A percentile compares a stretch with the other conserved stretches of the same genome.
Evolutionary conservation across 2,113 vertebrate species (phyloP).

Genomic region (Neotoma lepida): DNA sequence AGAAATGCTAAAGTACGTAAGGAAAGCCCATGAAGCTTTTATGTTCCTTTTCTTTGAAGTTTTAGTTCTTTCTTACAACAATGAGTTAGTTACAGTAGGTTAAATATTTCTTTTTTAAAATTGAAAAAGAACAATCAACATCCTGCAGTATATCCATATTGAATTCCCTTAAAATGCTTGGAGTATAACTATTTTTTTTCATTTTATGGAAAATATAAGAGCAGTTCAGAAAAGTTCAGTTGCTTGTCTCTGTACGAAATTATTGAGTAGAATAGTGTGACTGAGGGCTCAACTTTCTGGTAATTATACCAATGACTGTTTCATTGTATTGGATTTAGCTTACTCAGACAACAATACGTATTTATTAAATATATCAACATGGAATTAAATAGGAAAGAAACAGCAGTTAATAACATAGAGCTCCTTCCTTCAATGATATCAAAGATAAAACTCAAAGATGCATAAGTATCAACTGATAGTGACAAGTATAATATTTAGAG

Average conservation of each 20-base stretch:
- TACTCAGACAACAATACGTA: background rate
- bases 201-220: background rate
- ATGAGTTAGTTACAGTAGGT: background rate
- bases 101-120: background rate
- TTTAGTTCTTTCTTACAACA: background rate
- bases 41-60: background rate
- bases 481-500: background rate
- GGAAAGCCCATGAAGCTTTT: background rate
- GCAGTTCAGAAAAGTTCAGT: background rate
- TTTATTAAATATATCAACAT: background rate
- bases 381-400: background rate
- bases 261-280: background rate
- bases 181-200: background rate
- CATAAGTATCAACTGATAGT: background rate
- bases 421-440: background rate
- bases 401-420: background rate
- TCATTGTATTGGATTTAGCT: background rate
- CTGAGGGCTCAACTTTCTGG: background rate
- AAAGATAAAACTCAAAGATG: background rate
- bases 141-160: background rate
- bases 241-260: background rate
- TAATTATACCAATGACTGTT: background rate
- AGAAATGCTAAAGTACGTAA: no score
- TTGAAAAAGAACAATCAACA: background rate
- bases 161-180: background rate